Conservation (phyloP, 1,140 invertebrate species). For the Thaumatotibia leucotreta region DNA sequence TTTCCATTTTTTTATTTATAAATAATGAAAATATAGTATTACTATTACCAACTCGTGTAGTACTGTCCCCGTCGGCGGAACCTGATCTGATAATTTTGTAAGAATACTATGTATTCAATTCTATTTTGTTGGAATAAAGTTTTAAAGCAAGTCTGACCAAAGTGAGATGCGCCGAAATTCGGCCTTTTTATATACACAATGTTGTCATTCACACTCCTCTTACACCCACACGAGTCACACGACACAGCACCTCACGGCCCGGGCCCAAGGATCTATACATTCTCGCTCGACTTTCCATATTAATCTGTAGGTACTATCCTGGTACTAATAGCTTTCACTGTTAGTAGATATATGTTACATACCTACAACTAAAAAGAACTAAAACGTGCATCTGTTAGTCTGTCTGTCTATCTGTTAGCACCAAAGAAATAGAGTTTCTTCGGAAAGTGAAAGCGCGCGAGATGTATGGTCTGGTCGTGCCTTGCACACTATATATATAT, state of each 20-base stretch:
- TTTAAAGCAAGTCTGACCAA: constrained; percentile 58
- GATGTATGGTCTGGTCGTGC: too few species aligned
- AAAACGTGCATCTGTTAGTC: too few species aligned
- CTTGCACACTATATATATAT: too few species aligned
- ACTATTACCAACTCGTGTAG: constrained; percentile 62
- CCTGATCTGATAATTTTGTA: constrained; percentile 28
- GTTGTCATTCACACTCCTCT: constrained; percentile 47
- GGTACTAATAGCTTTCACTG: too few species aligned
- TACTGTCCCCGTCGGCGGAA: constrained; percentile 43
- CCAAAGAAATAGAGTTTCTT: too few species aligned
- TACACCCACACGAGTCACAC: constrained; percentile 4
- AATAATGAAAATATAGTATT: constrained; percentile 75
- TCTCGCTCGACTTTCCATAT: not conserved
- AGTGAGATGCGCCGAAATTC: constrained; percentile 35
- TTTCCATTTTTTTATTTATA: constrained; percentile 76
- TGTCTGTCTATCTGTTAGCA: too few species aligned
- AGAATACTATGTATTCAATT: constrained; percentile 68
- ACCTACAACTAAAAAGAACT: too few species aligned
- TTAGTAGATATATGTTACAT: too few species aligned
- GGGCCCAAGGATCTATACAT: not conserved
- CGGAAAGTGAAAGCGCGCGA: too few species aligned
- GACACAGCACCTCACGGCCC: not conserved
- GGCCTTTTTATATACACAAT: constrained; percentile 39
- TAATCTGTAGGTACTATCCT: too few species aligned
- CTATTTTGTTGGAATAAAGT: constrained; percentile 54